Base-by-base conservation (phyloP, 2,113 vertebrate species). In the Cygnus buccinator region DNA sequence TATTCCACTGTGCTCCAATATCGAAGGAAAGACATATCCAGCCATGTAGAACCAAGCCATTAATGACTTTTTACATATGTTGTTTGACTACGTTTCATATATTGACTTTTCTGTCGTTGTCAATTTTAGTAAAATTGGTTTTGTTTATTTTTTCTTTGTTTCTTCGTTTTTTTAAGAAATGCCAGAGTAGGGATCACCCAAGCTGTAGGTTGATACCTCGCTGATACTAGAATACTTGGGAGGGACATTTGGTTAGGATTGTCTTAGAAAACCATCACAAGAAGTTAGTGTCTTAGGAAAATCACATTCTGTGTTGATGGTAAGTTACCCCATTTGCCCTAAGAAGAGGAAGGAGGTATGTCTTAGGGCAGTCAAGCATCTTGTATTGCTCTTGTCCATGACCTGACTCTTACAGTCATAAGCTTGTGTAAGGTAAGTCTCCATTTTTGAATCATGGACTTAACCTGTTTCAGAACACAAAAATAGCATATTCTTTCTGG, bases 181-280 rank as follows among this genome's bases (percentile, higher is more conserved):
- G 29, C 5, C 18, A 29, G 21, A n/a, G 0, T 29, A 43, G 1
- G 0, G 20, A 52, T 65, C 33, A 46, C 29, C 29, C 29, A 66
- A 39, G 31, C 26, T 74, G 16, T 67, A 54, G 31, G 71, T 29
- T 58, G 33, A 62, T 70, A 37, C n/a, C 46, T 77, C 22, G 25
- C 35, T 70, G 48, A 29, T 81, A 25, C 44, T 89, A 48, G 43
- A 35, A 7, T 84, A 52, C 14, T 14, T 68, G 59, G 22, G 33
- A 84, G 48, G 52, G n/a, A 23, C 2, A 5, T 80, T 48, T 65
- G 13, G 7, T 67, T 85, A 43, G 43, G 48, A 31, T 83, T 92
- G 85, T 72, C 15, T 3, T 33, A 39, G 75, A 68, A 89, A 68
- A 33, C 15, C 3, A 37, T 50, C 35, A 72, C 39, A 39, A 55